Percentiles rank a stretch among this genome's conserved stretches.
Conservation (phyloP, 2,888 invertebrate species). For the Pharmacophagus antenor region DNA sequence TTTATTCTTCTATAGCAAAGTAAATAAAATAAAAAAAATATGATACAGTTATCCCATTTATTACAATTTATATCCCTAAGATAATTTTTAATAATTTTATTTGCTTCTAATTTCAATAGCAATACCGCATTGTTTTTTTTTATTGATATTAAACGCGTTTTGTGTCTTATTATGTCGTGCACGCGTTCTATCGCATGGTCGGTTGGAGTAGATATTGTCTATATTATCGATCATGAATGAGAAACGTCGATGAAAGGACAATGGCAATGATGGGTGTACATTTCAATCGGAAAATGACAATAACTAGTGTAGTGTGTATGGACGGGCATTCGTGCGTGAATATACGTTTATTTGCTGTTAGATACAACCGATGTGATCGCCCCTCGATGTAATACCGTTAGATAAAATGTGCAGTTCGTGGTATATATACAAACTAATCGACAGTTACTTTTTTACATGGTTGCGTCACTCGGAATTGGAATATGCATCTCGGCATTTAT, state of each 20-base stretch:
- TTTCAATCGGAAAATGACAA: conserved; percentile 69
- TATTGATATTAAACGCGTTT: conserved; percentile 10
- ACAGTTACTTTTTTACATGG: conserved; percentile 3
- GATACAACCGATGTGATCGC: conserved; percentile 30
- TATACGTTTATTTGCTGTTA: conserved; percentile 40
- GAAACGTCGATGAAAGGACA: conserved; percentile 51
- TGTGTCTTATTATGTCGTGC: background rate
- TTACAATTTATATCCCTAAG: background rate
- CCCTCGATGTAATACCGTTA: conserved; percentile 20
- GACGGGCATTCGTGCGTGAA: conserved; percentile 49
- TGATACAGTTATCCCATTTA: conserved; percentile 2
- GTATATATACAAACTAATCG: background rate
- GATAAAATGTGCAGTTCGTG: background rate
- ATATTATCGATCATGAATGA: conserved; percentile 40
- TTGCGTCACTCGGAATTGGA: conserved; percentile 52
- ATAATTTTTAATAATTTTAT: conserved; percentile 1
- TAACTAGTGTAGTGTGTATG: conserved; percentile 59
- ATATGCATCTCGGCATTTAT: conserved; percentile 75
- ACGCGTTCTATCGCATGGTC: conserved; percentile 17
- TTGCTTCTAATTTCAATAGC: conserved; percentile 20
- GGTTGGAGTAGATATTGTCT: conserved; percentile 12
- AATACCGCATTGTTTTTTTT: conserved; percentile 1
- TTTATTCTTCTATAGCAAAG: conserved; percentile 21
- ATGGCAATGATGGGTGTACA: conserved; percentile 65
- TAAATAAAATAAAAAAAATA: conserved; percentile 15